Evolutionary conservation across 64 coral and sea anemone species (phyloP).

Genomic region (Stichodactyla mertensii): DNA sequence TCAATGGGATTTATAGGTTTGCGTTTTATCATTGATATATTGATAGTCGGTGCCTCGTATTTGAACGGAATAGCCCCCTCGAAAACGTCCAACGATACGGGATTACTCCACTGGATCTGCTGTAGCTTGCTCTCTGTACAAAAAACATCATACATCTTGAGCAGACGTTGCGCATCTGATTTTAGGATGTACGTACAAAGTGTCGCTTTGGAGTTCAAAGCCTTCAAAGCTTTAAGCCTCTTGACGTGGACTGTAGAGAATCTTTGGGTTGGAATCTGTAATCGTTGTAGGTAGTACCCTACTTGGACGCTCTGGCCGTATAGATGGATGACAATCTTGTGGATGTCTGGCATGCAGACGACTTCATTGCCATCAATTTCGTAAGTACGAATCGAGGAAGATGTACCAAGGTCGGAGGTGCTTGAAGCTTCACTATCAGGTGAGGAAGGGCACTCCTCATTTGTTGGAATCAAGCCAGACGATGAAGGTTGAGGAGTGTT

Average conservation of each 20-base stretch:
- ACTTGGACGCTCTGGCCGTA: constrained; percentile 79
- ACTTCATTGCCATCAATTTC: constrained; percentile 45
- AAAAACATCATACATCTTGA: constrained; percentile 78
- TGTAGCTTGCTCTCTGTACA: constrained; percentile 33
- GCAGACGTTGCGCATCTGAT: constrained; percentile 63
- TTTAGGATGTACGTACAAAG: constrained; percentile 84
- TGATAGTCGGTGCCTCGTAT: not conserved
- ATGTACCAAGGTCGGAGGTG: not conserved
- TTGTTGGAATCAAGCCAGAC: not conserved
- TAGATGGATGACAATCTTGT: constrained; percentile 67
- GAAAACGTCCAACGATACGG: constrained; percentile 41
- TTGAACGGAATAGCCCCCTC: not conserved
- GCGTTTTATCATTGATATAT: not conserved
- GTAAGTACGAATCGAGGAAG: constrained; percentile 61
- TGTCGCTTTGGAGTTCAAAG: constrained; percentile 66
- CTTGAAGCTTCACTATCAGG: not conserved
- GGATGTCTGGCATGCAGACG: constrained; percentile 85
- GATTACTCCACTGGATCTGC: constrained; percentile 48
- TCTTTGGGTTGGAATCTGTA: constrained; percentile 66
- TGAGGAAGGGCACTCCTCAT: not conserved
- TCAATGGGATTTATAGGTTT: not conserved
- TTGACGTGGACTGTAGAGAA: constrained; percentile 57
- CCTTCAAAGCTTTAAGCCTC: constrained; percentile 55
- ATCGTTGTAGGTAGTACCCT: constrained; percentile 63
- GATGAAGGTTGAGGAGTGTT: not conserved